Evolutionary conservation across 2,888 invertebrate species (phyloP).

Genomic region (Stramonita haemastoma): DNA sequence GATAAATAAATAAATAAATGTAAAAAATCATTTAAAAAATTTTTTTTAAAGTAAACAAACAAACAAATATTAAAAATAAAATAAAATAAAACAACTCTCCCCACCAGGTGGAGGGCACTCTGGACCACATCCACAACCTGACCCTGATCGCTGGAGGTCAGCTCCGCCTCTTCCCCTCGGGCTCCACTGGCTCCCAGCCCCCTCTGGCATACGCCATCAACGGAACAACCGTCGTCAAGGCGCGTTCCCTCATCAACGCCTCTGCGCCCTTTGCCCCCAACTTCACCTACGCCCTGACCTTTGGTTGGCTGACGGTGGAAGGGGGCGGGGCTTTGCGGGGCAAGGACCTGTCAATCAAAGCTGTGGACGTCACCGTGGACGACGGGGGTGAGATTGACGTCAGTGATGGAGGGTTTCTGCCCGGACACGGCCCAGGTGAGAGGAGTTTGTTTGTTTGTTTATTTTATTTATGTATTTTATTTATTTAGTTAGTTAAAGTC

Average conservation of each 20-base stretch:
- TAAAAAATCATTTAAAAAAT: background rate
- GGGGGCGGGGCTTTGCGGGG: slow-evolving; percentile 64
- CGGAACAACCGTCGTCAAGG: slow-evolving; percentile 64
- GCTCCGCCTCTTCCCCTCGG: slow-evolving; percentile 59
- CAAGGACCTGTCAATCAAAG: slow-evolving; percentile 58
- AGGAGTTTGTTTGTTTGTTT: background rate
- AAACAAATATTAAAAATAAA: background rate
- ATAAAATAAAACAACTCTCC: background rate
- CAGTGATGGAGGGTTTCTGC: slow-evolving; percentile 63
- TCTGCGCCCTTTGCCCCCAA: slow-evolving; percentile 60
- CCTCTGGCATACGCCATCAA: slow-evolving; percentile 58
- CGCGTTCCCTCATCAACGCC: slow-evolving; percentile 60
- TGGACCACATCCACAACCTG: slow-evolving; percentile 65
- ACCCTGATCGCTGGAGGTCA: slow-evolving; percentile 65
- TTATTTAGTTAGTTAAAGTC: no score
- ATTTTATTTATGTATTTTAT: no score
- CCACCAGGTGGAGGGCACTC: slow-evolving; percentile 56
- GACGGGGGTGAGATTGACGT: slow-evolving; percentile 67
- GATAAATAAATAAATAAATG: background rate
- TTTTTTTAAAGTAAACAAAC: background rate
- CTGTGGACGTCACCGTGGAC: slow-evolving; percentile 61
- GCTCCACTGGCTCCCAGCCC: slow-evolving; percentile 58
- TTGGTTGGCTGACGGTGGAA: slow-evolving; percentile 60
- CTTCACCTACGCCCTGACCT: slow-evolving; percentile 54
- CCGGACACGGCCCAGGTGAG: slow-evolving; percentile 60